A percentile compares a stretch with the other conserved stretches of the same genome.
Evolutionary conservation across 2,888 invertebrate species (phyloP).

Genomic region (Mimas tiliae): DNA sequence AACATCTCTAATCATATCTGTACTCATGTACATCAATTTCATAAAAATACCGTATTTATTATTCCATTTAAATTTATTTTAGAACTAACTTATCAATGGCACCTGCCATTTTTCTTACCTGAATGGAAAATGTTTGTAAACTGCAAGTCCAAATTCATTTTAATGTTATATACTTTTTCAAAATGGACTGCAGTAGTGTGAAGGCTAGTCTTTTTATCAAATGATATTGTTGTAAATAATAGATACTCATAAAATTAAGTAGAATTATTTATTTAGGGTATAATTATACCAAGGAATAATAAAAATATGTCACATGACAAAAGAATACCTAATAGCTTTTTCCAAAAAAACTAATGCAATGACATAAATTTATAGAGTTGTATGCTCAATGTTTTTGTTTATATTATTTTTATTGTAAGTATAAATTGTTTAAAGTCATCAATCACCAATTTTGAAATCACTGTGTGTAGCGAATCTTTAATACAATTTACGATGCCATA

Average conservation of each 20-base stretch:
- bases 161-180: background rate
- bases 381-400: background rate
- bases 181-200: conserved; percentile 20
- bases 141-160: conserved; percentile 15
- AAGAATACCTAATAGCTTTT: conserved; percentile 24
- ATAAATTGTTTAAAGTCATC: background rate
- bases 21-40: background rate
- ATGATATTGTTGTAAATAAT: conserved; percentile 75
- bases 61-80: background rate
- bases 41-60: background rate
- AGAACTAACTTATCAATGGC: background rate
- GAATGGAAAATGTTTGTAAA: conserved; percentile 6
- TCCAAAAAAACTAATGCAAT: conserved; percentile 19
- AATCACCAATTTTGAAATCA: conserved; percentile 2
- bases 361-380: background rate
- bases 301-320: conserved; percentile 61
- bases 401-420: background rate
- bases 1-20: too few relatives aligned
- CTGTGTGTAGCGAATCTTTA: background rate
- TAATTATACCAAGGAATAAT: conserved; percentile 53
- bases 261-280: conserved; percentile 75
- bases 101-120: background rate
- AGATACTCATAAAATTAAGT: conserved; percentile 79
- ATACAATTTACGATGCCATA: background rate
- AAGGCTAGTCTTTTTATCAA: conserved; percentile 77